Conservation (phyloP, 1,140 invertebrate genomes). For the Nasonia vitripennis region DNA sequence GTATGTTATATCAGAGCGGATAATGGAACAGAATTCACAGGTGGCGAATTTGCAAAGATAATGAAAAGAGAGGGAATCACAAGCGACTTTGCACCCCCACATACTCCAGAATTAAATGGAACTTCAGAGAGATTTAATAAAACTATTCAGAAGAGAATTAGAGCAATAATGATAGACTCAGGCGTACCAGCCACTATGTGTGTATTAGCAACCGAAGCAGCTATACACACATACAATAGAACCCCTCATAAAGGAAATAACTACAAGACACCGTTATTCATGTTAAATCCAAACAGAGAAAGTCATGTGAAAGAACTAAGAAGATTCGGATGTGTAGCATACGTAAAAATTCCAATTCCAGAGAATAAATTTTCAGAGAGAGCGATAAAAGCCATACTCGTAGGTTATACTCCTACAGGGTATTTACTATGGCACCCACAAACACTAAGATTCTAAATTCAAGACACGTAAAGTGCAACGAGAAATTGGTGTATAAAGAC, state of each 20-base stretch:
- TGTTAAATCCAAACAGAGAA: background rate
- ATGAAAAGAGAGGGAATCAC: background rate
- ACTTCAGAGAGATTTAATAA: slow-evolving; percentile 18
- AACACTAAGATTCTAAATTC: background rate
- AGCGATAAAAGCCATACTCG: slow-evolving; percentile 10
- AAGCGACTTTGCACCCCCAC: background rate
- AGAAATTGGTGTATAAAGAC: slow-evolving; percentile 14
- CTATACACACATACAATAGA: background rate
- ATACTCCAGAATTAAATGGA: slow-evolving; percentile 48
- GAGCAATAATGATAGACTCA: slow-evolving; percentile 4
- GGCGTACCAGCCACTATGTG: background rate
- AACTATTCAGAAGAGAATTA: slow-evolving; percentile 4
- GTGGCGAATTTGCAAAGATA: background rate
- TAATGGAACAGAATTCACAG: slow-evolving; percentile 17
- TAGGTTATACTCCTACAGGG: background rate
- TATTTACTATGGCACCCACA: slow-evolving; percentile 12
- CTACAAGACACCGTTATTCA: background rate
- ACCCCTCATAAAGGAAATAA: background rate
- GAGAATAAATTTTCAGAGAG: slow-evolving; percentile 6
- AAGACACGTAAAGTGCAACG: slow-evolving; percentile 13
- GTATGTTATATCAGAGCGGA: slow-evolving; percentile 19
- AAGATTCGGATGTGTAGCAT: slow-evolving; percentile 22
- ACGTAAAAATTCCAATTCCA: background rate
- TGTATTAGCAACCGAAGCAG: background rate
- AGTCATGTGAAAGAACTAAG: background rate